phyloP scores from a whole-genome alignment of 2,888 invertebrate species.

The Actias luna region DNA sequence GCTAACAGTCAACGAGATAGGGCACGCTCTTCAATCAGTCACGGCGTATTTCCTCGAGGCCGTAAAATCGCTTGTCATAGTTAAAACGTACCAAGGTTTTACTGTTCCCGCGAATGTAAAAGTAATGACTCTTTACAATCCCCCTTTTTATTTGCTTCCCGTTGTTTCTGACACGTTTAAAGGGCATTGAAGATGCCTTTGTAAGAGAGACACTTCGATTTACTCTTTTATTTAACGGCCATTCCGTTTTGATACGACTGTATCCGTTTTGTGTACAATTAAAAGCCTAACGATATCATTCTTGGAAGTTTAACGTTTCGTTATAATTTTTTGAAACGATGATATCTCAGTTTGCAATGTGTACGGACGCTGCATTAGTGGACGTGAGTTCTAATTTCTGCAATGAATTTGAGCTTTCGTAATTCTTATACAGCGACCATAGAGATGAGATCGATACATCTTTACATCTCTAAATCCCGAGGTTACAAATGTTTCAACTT shows the following conservation, averaged over 20 bases:
- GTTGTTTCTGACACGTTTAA: constrained; percentile 6
- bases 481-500: too few species aligned
- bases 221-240: background rate
- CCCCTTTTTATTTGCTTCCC: constrained; percentile 7
- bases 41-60: background rate
- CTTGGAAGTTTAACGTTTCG: background rate
- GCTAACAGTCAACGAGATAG: constrained; percentile 5
- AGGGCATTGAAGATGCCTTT: background rate
- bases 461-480: too few species aligned
- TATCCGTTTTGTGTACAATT: background rate
- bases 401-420: too few species aligned
- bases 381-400: too few species aligned
- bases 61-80: constrained; percentile 11
- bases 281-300: background rate
- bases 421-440: too few species aligned
- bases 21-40: background rate
- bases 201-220: background rate
- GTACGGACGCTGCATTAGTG: too few species aligned
- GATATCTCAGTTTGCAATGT: too few species aligned
- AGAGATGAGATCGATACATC: too few species aligned
- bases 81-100: constrained; percentile 5
- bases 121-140: constrained; percentile 4
- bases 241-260: background rate
- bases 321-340: too few species aligned
- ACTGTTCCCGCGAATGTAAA: constrained; percentile 6